Evolutionary conservation across 2,888 invertebrate genomes (phyloP), one percentile per base, ranked within the genome.

Genomic region (Chrysotoxum bicinctum): DNA sequence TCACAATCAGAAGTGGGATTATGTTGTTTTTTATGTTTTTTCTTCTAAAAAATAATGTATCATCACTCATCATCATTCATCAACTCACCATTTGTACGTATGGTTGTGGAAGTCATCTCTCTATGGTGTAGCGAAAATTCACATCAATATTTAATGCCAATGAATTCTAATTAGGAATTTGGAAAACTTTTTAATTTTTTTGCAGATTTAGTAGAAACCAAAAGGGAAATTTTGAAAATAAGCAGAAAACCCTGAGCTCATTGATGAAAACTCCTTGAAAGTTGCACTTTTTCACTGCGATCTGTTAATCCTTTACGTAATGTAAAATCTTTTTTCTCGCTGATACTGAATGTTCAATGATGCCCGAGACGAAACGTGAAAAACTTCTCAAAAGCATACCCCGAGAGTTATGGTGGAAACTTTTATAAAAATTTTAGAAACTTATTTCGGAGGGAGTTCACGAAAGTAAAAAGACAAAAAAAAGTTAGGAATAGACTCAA

Each of bases 81-180:
- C 21, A 32, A 85, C 88, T 88, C 70, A 88, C 88, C 88, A 85
- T 88, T 88, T 73, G 87, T 60, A 58, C 87, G 87, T 87, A 88
- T 86, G 60, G 88, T 87, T 69, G 85, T 77, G 48, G 81, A 73
- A 85, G 85, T 73, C 85, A 85, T 85, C 50, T 40, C 56, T 72
- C 14, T 32, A 26, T 60, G 69, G 26, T 73, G 16, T 72, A 45
- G 26, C 69, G 58, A 48, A 50, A 80, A 56, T 69, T 30, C 69
- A 56, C 81, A 81, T 85, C 73, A 85, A 85, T 81, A 56, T 69
- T 70, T 72, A 76, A 85, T 72, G 50, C 30, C 73, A 64, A 23
- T 14, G 54, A 73, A 73, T 62, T n/a, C 40, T 14, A 73, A 72
- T 45, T 45, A 48, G n/a, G 23, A 58, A 76, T 35, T 72, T 70